Evolutionary conservation across 2,888 invertebrate genomes (phyloP).

Genomic region (Philereme transversata): DNA sequence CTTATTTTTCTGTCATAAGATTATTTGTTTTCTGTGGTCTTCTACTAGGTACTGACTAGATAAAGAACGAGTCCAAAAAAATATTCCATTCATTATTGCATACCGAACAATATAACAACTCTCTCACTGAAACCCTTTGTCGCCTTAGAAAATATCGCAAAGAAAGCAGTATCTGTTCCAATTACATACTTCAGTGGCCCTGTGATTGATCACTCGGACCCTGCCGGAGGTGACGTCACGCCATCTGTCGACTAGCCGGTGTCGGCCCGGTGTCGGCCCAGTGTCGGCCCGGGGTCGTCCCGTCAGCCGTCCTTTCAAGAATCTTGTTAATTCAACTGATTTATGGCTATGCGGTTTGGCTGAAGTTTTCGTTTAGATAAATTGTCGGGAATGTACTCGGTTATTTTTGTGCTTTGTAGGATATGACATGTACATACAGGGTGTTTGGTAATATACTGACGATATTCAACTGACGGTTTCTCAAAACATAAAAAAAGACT

Average conservation of each 20-base stretch:
- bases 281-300: slow-evolving; percentile 8
- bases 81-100: too few relatives aligned
- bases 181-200: slow-evolving; percentile 14
- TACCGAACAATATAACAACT: background rate
- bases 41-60: too few relatives aligned
- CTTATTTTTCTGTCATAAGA: too few relatives aligned
- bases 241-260: slow-evolving; percentile 22
- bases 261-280: slow-evolving; percentile 7
- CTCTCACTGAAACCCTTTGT: slow-evolving; percentile 3
- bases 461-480: too few relatives aligned
- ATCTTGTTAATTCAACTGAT: slow-evolving; percentile 39
- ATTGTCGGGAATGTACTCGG: slow-evolving; percentile 20
- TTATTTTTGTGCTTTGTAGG: slow-evolving; percentile 11
- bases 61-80: too few relatives aligned
- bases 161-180: slow-evolving; percentile 10
- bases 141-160: slow-evolving; percentile 13
- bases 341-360: slow-evolving; percentile 29
- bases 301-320: slow-evolving; percentile 18
- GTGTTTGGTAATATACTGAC: too few relatives aligned
- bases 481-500: too few relatives aligned
- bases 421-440: background rate
- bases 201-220: slow-evolving; percentile 30
- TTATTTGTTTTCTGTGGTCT: too few relatives aligned
- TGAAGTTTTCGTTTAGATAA: slow-evolving; percentile 19
- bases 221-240: slow-evolving; percentile 18